Percentiles rank a stretch among this genome's conserved stretches.
Conservation (phyloP, 2,888 invertebrate genomes). For the Myopa testacea region DNA sequence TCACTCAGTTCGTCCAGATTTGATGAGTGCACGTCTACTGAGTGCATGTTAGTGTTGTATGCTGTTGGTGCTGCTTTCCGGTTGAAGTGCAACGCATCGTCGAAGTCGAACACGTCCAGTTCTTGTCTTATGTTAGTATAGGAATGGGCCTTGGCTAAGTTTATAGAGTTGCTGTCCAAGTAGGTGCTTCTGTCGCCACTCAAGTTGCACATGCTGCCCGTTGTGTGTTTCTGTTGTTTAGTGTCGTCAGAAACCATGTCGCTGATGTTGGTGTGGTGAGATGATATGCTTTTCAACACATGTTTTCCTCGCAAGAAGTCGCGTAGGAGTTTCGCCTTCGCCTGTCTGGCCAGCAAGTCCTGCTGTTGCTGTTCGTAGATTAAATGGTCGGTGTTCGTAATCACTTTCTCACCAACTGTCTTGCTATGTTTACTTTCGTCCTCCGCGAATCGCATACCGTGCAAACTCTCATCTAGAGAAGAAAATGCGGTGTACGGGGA, state of each 20-base stretch:
- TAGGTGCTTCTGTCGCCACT: background rate
- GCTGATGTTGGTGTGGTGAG: background rate
- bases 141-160: slow-evolving; percentile 36
- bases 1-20: slow-evolving; percentile 46
- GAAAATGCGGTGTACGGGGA: background rate
- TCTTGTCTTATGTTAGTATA: slow-evolving; percentile 32
- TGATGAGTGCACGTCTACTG: background rate
- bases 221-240: background rate
- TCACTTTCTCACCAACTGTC: slow-evolving; percentile 46
- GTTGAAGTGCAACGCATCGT: background rate
- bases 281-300: slow-evolving; percentile 49
- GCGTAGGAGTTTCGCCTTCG: slow-evolving; percentile 55
- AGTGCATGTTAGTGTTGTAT: background rate
- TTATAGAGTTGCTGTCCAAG: background rate
- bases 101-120: background rate
- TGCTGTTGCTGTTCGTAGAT: slow-evolving; percentile 56
- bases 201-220: slow-evolving; percentile 46
- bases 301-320: slow-evolving; percentile 55
- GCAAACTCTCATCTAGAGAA: background rate
- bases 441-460: background rate
- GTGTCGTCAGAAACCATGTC: slow-evolving; percentile 17
- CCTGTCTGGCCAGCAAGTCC: slow-evolving; percentile 56
- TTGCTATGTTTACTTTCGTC: too few species aligned
- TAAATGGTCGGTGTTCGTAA: slow-evolving; percentile 55
- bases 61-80: background rate